These are phyloP conservation scores for Aphodius sticticus DNA, from an alignment of 2,888 invertebrate genomes.

Conservation along the genomic window DNA sequence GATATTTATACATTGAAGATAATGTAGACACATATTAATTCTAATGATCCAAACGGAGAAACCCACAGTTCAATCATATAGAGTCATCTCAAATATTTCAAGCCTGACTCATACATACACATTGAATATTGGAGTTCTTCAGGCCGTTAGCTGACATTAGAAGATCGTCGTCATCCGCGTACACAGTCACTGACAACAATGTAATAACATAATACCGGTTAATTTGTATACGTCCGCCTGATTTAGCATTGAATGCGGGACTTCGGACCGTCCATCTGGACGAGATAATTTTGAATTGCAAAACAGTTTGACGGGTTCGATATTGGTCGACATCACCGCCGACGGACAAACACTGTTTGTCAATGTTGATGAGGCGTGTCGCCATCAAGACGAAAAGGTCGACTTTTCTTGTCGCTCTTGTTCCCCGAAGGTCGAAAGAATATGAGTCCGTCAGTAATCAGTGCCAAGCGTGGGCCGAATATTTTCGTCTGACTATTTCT, in stretches of 20 bases:
- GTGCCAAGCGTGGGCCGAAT: conserved; percentile 22
- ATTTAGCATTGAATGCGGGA: neutral
- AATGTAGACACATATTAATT: too few species aligned
- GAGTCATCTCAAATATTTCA: too few species aligned
- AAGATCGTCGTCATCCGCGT: neutral
- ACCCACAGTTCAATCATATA: too few species aligned
- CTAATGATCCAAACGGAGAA: too few species aligned
- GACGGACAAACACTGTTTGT: conserved; percentile 21
- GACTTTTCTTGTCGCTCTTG: conserved; percentile 5
- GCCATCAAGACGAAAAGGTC: conserved; percentile 6
- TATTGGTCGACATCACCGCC: neutral
- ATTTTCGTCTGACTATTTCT: conserved; percentile 5
- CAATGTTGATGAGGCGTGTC: conserved; percentile 22
- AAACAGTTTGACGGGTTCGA: conserved; percentile 23
- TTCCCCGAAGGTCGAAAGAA: conserved; percentile 14
- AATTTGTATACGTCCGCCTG: neutral
- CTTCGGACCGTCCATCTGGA: conserved; percentile 10
- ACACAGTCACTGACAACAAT: neutral
- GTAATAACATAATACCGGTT: neutral
- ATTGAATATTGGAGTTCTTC: too few species aligned
- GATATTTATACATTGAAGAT: too few species aligned
- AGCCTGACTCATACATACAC: too few species aligned
- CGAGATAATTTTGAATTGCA: conserved; percentile 29
- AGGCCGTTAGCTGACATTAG: neutral
- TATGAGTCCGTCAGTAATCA: conserved; percentile 24